Evolutionary conservation across 2,797 vertebrate genomes (phyloP), one percentile per base, ranked within the genome.

Genomic region (Gymnothorax reevesii): DNA sequence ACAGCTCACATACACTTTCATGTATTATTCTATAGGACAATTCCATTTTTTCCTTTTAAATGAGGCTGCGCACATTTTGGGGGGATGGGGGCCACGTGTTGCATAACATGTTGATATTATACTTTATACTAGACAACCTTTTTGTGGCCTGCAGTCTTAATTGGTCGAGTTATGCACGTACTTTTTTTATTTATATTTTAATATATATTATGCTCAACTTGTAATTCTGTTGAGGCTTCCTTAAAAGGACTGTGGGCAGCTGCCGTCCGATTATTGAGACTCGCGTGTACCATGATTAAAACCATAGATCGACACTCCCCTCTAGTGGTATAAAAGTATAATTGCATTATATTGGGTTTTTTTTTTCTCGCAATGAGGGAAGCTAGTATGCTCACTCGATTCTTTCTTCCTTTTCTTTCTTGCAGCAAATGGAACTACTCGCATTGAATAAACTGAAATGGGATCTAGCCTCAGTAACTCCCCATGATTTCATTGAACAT

Each of bases 401-500:
- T 88, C 17, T 92, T 86, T 87, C 75, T 87, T 84, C 77, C 83
- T 59, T 89, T 60, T 91, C 82, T 90, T 84, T 86, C 84, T 90
- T 88, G 20, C 95, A 99, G 98, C 97, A 98, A 95, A 99, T 99
- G 98, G 98, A 99, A 94, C 94, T 99, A 92, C 95, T 99, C 86
- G 96, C 98, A 91, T 96, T 99, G 91, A 99, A 97, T 96, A 99
- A 99, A 91, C 96, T 99, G 92, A 99, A 99, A 94, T 99, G 98
- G 98, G 98, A 99, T 91, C 95, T 99, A 95, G 98, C 98, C 0
- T 97, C 98, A 73, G 97, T 97, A 93, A 99, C 98, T 9, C 97
- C 98, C 66, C 98, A 99, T 71, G 98, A 99, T 90, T 99, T 99
- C 97, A 98, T 99, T 57, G 98, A 99, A 92, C 98, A 99, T 94